Base-by-base conservation (phyloP, 2,888 invertebrate genomes). In the Lasioglossum zephyrum region DNA sequence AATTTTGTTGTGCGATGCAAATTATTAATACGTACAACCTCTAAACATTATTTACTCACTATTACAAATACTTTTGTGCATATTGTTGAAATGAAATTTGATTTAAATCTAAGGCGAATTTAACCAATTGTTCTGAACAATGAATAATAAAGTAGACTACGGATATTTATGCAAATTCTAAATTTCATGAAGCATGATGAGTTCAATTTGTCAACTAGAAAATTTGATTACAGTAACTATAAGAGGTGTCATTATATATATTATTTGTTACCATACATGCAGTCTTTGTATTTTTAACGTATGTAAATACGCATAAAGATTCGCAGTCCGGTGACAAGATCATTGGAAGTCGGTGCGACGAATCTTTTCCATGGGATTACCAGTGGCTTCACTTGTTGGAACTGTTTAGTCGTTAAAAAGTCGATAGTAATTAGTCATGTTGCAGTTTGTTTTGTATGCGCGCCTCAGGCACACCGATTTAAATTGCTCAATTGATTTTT, bases 401-500 rank as follows among this genome's bases (percentile, higher is more conserved):
- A 69, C 18, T 1, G 69, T 39, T 69, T 22, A 22, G 3, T 18
- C 9, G 39, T 69, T 69, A 22, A 69, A 36, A 69, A 69, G 39
- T 69, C 69, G 39, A 69, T 39, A 39, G 39, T 39, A 69, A 69
- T 69, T 69, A 69, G 39, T 22, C 36, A 22, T 4, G 39, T 4
- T 22, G 39, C 1, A 9, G 39, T 22, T 36, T 39, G 69, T 39
- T 69, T 69, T 22, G 36, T 39, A 39, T 39, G 39, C 69, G 1
- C 22, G 22, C 22, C 69, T 69, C 22, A 39, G 39, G 69, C 69
- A 11, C 70, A 47, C 31, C n/a, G n/a, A 69, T 41, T 60, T 63
- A 57, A 69, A 60, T 79, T 77, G 76, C 63, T 66, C 63, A 79
- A 76, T 70, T 76, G 79, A 85, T 82, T 86, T 85, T 74, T 47